These are phyloP conservation scores for Dasyornis broadbenti DNA, from an alignment of 2,113 vertebrate species.

Conservation along the genomic window DNA sequence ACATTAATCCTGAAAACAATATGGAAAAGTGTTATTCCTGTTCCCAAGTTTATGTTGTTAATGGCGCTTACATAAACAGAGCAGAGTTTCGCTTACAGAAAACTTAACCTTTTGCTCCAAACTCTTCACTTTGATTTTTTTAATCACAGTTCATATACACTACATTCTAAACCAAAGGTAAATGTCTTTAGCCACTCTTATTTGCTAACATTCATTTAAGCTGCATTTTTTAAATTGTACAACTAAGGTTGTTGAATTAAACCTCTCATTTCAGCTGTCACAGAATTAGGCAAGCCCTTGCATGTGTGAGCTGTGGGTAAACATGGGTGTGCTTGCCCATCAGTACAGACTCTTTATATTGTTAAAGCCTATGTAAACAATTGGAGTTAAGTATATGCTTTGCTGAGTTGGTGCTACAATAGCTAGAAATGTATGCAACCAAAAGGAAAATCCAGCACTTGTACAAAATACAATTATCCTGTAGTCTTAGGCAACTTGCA, in stretches of 20 bases:
- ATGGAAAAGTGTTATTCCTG: slow-evolving; percentile 41
- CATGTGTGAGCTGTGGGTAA: background rate
- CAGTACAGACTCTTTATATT: background rate
- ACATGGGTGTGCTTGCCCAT: background rate
- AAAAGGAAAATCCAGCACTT: background rate
- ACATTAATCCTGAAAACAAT: slow-evolving; percentile 43
- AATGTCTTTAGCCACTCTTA: background rate
- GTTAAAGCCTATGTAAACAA: background rate
- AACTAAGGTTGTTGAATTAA: background rate
- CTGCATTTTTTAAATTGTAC: background rate
- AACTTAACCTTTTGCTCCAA: slow-evolving; percentile 53
- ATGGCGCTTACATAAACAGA: slow-evolving; percentile 39
- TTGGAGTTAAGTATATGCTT: background rate
- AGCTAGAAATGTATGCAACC: background rate
- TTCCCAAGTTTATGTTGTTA: slow-evolving; percentile 38
- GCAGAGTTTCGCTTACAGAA: background rate
- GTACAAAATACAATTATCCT: background rate
- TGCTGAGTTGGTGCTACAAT: background rate
- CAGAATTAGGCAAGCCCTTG: background rate
- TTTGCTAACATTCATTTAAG: background rate
- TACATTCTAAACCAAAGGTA: background rate
- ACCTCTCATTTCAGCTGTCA: background rate
- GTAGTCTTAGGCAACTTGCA: background rate
- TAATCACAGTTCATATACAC: background rate
- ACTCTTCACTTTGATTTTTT: slow-evolving; percentile 9